Base-by-base conservation (phyloP, 2,888 invertebrate genomes). In the Tholera decimalis region DNA sequence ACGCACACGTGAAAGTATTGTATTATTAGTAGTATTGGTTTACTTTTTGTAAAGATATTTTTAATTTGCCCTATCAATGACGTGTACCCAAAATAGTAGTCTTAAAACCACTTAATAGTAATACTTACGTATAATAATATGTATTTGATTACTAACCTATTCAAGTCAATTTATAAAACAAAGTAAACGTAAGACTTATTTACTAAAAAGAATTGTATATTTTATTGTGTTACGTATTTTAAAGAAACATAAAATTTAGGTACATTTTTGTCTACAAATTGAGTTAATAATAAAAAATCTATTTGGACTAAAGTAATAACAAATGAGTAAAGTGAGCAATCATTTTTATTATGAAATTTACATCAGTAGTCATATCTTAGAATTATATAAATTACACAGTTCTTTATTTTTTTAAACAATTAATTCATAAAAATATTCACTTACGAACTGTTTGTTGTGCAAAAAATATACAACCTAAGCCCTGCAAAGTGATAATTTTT, bases 171-270 rank as follows among this genome's bases (percentile, higher is more conserved):
- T n/a, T n/a, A n/a, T n/a, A n/a, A n/a, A n/a, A n/a, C n/a, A n/a
- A n/a, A n/a, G 0, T n/a, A 22, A 58, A 43, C 26, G 8, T 15
- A 43, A 35, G 15, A 9, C 8, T 9, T 3, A 0, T 15, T 13
- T 0, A 35, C 5, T 35, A 15, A 41, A 26, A 41, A 41, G 2
- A 11, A 46, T 18, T 46, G 11, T 1, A n/a, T n/a, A 0, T 39
- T 22, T 44, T 61, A 37, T 53, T 37, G n/a, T 65, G 20, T 41
- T 49, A 35, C 18, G 4, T 73, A 64, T 20, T 11, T 35, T 8
- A 47, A n/a, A 39, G 9, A 65, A 43, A n/a, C 3, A 24, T 63
- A 63, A 46, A 9, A 15, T 18, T 11, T 9, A 41, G 2, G 39
- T 18, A 33, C 22, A 2, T 18, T 13, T 37, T 37, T 33, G 13